Conservation (phyloP, 2,888 invertebrate genomes). For the Chalcis sispes region DNA sequence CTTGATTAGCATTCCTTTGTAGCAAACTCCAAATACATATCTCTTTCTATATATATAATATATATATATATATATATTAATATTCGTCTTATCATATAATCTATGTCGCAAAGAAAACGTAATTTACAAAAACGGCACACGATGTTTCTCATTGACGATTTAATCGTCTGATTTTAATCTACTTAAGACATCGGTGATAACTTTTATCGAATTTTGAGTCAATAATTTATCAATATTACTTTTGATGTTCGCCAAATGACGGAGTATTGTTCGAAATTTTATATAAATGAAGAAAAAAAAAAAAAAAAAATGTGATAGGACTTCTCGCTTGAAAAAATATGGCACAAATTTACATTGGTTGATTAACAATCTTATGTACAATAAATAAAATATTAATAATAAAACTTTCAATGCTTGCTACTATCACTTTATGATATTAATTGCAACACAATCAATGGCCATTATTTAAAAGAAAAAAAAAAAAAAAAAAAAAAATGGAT, state of each 20-base stretch:
- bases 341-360: constrained; percentile 6
- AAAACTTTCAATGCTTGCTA: constrained; percentile 6
- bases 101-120: not conserved
- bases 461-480: not conserved
- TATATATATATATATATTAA: no score
- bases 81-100: no score
- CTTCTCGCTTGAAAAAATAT: no score
- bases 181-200: constrained; percentile 23
- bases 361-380: constrained; percentile 1
- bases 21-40: constrained; percentile 14
- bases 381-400: constrained; percentile 5
- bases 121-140: constrained; percentile 31
- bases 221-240: constrained; percentile 41
- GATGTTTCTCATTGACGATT: not conserved
- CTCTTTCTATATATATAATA: constrained; percentile 1
- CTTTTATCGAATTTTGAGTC: constrained; percentile 34
- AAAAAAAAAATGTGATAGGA: no score
- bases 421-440: not conserved
- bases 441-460: not conserved
- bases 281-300: not conserved
- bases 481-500: no score
- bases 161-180: constrained; percentile 1
- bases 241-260: constrained; percentile 13
- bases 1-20: constrained; percentile 47
- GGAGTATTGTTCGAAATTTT: not conserved